Evolutionary conservation across 2,113 vertebrate species (phyloP), one percentile per base, ranked within the genome.

Genomic region (Castor canadensis): DNA sequence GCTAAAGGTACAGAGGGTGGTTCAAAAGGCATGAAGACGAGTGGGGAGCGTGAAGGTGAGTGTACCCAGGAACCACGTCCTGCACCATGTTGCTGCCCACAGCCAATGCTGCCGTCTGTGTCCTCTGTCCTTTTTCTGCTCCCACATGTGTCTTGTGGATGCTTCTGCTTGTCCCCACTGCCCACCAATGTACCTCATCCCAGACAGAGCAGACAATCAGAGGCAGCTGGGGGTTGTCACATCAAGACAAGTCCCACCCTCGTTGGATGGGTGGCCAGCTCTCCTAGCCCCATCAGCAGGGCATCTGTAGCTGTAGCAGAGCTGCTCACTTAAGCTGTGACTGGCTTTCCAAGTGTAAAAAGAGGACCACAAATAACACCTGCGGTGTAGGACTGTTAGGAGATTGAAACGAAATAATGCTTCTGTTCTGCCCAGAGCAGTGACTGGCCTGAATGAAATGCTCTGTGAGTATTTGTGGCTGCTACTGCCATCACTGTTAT

Each of bases 31-130:
- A 62, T 98, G 98, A 99, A 99, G 99, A 99, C 99, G 56, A 99
- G 98, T 98, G 99, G 98, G 98, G 99, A 99, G 97, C 99, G 98
- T 60, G 99, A 99, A 99, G 99, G 99, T 99, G 98, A 99, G 99
- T 98, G 94, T 32, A n/a, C 72, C 49, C 54, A 7, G 3, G 71
- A 81, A 45, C 89, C 43, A n/a, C 1, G 17, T 81, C 85, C 19
- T 66, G n/a, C 52, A 58, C 52, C 85, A 26, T 13, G 40, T 40
- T 43, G 45, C 32, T 47, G 66, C 49, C 26, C 3, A 43, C 28
- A 56, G 73, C 84, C 10, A 3, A 5, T 84, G 81, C 91, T 72
- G 38, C 62, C 43, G 0, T 28, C 26, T 45, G 24, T 86, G 86
- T 60, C 2, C 9, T 26, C 81, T 49, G 1, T n/a, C 90, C 38